Percentiles rank a stretch among this genome's conserved stretches.
Evolutionary conservation across 2,113 vertebrate species (phyloP).

Genomic region (Microcebus lehilahytsara): DNA sequence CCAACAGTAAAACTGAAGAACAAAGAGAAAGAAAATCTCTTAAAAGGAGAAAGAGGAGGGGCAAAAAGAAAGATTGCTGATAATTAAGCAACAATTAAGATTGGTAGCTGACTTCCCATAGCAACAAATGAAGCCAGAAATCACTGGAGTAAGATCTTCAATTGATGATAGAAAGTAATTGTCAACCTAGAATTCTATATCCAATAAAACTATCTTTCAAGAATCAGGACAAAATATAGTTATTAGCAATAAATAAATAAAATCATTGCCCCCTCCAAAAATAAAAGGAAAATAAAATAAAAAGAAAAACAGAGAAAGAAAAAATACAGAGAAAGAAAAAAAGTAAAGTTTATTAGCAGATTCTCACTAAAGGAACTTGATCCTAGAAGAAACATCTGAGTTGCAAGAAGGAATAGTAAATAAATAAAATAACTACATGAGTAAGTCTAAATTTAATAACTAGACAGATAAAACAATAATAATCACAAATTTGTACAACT

Average conservation of each 20-base stretch:
- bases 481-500: not conserved
- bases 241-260: not conserved
- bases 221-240: not conserved
- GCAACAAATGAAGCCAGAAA: not conserved
- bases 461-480: not conserved
- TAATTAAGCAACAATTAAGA: not conserved
- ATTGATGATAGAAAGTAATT: not conserved
- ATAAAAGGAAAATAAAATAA: not conserved
- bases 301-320: not conserved
- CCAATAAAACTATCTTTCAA: not conserved
- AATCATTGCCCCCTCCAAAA: not conserved
- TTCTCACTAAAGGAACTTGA: not conserved
- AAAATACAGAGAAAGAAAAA: not conserved
- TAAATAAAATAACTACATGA: not conserved
- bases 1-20: not conserved
- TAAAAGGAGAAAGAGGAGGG: not conserved
- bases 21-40: not conserved
- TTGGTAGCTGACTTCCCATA: not conserved
- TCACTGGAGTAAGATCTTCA: not conserved
- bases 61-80: not conserved
- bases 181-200: not conserved
- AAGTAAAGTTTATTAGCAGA: not conserved
- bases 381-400: constrained; percentile 16
- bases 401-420: constrained; percentile 13
- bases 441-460: not conserved